Evolutionary conservation across 2,797 vertebrate genomes (phyloP).

Genomic region (Coregonus ussuriensis): DNA sequence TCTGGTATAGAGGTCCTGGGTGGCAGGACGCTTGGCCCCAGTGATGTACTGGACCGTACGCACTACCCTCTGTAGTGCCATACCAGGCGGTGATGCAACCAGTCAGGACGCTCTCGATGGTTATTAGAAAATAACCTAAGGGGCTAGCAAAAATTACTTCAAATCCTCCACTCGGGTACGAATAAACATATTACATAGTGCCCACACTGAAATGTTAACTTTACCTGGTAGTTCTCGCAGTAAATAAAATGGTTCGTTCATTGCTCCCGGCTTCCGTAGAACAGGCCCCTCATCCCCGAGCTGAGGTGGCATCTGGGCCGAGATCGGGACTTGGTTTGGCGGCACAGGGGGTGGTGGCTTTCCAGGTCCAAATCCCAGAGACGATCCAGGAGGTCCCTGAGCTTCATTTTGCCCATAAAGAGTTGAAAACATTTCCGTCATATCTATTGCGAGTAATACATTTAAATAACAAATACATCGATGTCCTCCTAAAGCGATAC

Average conservation of each 20-base stretch:
- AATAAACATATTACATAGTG: neutral
- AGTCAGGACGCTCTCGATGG: too few relatives aligned
- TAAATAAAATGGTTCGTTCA: slow-evolving; percentile 91
- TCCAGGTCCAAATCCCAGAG: slow-evolving; percentile 80
- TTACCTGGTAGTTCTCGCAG: slow-evolving; percentile 90
- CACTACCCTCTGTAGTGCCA: too few relatives aligned
- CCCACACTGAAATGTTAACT: neutral
- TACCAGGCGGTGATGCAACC: too few relatives aligned
- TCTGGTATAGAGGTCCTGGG: too few relatives aligned
- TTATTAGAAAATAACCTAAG: neutral
- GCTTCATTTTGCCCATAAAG: slow-evolving; percentile 84
- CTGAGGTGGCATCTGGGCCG: slow-evolving; percentile 74
- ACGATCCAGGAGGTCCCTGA: slow-evolving; percentile 76
- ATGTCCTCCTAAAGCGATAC: neutral
- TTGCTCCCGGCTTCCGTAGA: slow-evolving; percentile 80
- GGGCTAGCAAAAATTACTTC: neutral
- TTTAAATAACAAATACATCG: slow-evolving; percentile 37
- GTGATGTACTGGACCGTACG: too few relatives aligned
- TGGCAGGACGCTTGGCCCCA: too few relatives aligned
- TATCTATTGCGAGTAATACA: slow-evolving; percentile 58
- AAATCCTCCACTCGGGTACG: neutral
- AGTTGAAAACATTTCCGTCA: slow-evolving; percentile 93
- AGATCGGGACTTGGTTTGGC: slow-evolving; percentile 72
- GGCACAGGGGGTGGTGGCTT: slow-evolving; percentile 72
- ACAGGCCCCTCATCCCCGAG: slow-evolving; percentile 83